Evolutionary conservation across 1,140 invertebrate genomes (phyloP), one percentile per base, ranked within the genome.

Genomic region (Zophobas morio): DNA sequence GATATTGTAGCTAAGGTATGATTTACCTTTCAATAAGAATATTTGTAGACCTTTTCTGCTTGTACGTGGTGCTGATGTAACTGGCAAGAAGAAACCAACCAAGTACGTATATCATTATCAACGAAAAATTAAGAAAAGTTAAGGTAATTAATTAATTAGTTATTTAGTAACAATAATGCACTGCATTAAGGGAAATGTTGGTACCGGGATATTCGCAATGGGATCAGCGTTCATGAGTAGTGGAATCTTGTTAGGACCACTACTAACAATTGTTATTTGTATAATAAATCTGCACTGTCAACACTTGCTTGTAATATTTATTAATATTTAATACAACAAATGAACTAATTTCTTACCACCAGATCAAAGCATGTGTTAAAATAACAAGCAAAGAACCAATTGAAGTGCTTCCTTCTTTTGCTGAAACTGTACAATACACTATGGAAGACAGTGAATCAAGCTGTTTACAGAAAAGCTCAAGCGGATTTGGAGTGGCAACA

Each of bases 211-310:
- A 40, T 92, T 94, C 81, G 93, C 93, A 1, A 92, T 94, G 89
- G 93, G 93, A 3, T 92, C 94, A 84, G 93, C 91, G 4, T 94
- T 93, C 83, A 93, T 90, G 83, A 92, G 94, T 83, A 93, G 91
- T 1, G 93, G 93, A 20, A 86, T 94, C 1, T 72, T 93, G 1
- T 88, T 94, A 39, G 92, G 90, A 0, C 90, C 92, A 0, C 86
- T 92, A 6, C 86, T 92, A 6, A 92, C 93, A 0, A 85, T 92
- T 0, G 75, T 92, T 1, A 89, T 94, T 0, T 93, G 92, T 0
- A 60, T 94, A 20, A 91, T 94, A 49, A 92, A 92, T 83, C 91
- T 93, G 6, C 93, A 94, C 79, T 90, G 92, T 49, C 92, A 94
- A 83, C 93, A 94, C 82, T 86, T 94, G 77, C 85, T 94, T 83